Base-by-base conservation (phyloP, 2,888 invertebrate species). In the Lepeophtheirus nordmannii region DNA sequence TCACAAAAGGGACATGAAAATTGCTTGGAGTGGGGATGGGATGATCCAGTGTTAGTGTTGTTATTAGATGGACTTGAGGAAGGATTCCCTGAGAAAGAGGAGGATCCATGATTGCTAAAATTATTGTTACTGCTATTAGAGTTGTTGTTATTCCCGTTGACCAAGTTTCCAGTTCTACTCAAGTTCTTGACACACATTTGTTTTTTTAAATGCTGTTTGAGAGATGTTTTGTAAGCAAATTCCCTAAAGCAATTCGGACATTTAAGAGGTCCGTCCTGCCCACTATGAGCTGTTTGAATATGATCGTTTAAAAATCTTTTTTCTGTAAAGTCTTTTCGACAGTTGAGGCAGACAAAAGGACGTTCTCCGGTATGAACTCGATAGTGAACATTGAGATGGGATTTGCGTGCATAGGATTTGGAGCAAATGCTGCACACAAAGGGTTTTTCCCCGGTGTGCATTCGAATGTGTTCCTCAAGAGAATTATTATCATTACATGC, bases 391-490 rank as follows among this genome's bases (percentile, higher is more conserved):
- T 66, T 66, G 38, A 66, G 46, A 53, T 66, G 66, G 8, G 66
- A 66, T 37, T 66, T 66, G 40, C 66, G 66, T 7, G 66, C 66
- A 17, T 66, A 66, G n/a, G 66, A 58, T 30, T 66, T 66, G 20
- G 46, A 14, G 46, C 66, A 66, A 39, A 66, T 60, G 46, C 39
- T 41, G 30, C 66, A 66, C 8, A 66, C 66, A 37, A 66, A 66
- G 20, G 66, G 66, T 37, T 66, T 66, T 23, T 66, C 66, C 17
- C 66, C 66, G 10, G 66, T 66, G 40, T 66, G 66, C 66, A 66
- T 66, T 8, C 66, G 59, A 39, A 60, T 66, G 40, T 66, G 66
- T 11, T 66, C 66, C 46, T 66, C 66, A 23, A 66, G 23, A 30
- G 60, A 61, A 41, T 66, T 66, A 40, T 66, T 66, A 22, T 66